A percentile compares a stretch with the other conserved stretches of the same genome.
These are phyloP conservation scores for Fragum whitleyi DNA, from an alignment of 2,888 invertebrate species.

Conservation along the genomic window DNA sequence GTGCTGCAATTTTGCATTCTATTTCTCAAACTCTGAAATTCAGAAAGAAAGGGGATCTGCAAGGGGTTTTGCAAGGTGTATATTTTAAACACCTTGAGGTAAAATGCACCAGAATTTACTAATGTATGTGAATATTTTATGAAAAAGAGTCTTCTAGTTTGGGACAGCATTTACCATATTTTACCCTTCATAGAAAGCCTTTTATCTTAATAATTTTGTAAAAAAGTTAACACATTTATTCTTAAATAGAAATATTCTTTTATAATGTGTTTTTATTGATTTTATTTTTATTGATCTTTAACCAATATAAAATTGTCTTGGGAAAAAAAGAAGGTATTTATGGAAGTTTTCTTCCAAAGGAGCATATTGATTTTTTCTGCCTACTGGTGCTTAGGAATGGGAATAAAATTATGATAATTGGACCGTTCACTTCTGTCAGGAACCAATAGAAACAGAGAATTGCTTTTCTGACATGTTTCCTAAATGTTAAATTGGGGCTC, in stretches of 20 bases:
- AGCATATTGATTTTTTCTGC: slow-evolving; percentile 60
- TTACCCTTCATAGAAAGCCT: background rate
- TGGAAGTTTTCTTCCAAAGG: slow-evolving; percentile 2
- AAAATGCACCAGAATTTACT: slow-evolving; percentile 10
- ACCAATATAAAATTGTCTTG: too few species aligned
- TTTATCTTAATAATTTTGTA: too few species aligned
- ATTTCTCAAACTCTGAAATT: slow-evolving; percentile 16
- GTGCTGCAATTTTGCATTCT: slow-evolving; percentile 24
- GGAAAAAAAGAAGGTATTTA: background rate
- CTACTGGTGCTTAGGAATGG: slow-evolving; percentile 53
- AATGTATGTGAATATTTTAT: slow-evolving; percentile 44
- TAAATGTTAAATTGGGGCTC: slow-evolving; percentile 8
- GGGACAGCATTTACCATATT: slow-evolving; percentile 6
- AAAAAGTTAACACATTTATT: too few species aligned
- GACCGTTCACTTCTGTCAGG: slow-evolving; percentile 15
- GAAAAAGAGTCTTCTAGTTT: slow-evolving; percentile 20
- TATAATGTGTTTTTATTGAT: too few species aligned
- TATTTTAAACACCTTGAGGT: slow-evolving; percentile 4
- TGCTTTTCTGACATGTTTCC: background rate
- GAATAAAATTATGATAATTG: slow-evolving; percentile 59
- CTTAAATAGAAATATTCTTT: too few species aligned
- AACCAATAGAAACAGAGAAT: slow-evolving; percentile 28
- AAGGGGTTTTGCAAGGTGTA: slow-evolving; percentile 32
- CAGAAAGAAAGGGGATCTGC: slow-evolving; percentile 23
- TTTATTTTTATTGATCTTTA: too few species aligned